phyloP scores from a whole-genome alignment of 35 echinoderm and acorn worm genomes.

The Ptychodera flava region DNA sequence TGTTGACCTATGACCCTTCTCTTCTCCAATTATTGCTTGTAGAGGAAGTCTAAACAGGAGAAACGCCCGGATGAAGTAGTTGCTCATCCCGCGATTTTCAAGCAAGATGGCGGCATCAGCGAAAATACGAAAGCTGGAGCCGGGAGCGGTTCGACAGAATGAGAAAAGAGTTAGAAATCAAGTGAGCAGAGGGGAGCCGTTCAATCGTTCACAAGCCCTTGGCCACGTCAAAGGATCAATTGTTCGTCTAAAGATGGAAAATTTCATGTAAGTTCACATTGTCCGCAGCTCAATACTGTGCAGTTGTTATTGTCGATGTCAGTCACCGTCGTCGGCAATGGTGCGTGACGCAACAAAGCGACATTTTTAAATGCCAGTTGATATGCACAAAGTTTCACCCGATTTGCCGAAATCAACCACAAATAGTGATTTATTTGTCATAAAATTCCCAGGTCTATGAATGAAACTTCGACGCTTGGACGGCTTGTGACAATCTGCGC shows the following conservation, averaged over 20 bases:
- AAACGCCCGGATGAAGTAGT: background rate
- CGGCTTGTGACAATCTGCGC: no score
- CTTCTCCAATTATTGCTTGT: background rate
- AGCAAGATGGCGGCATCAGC: background rate
- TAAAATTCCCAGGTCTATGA: no score
- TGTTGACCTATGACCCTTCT: background rate
- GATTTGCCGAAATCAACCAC: background rate
- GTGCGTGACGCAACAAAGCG: background rate
- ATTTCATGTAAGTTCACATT: conserved; percentile 60
- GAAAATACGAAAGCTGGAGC: no score
- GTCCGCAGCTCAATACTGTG: no score
- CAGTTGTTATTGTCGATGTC: background rate
- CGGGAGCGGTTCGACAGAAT: no score
- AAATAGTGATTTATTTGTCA: background rate
- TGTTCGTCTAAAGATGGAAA: conserved; percentile 69
- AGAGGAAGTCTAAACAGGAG: background rate
- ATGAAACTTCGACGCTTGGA: no score
- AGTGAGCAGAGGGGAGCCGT: background rate
- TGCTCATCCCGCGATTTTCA: background rate
- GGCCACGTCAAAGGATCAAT: conserved; percentile 40
- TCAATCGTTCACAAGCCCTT: background rate
- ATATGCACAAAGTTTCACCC: background rate
- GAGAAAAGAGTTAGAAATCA: no score
- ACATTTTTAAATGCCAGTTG: conserved; percentile 7
- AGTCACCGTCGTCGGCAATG: background rate